Evolutionary conservation across 2,113 vertebrate genomes (phyloP).

Genomic region (Pholis gunnellus): DNA sequence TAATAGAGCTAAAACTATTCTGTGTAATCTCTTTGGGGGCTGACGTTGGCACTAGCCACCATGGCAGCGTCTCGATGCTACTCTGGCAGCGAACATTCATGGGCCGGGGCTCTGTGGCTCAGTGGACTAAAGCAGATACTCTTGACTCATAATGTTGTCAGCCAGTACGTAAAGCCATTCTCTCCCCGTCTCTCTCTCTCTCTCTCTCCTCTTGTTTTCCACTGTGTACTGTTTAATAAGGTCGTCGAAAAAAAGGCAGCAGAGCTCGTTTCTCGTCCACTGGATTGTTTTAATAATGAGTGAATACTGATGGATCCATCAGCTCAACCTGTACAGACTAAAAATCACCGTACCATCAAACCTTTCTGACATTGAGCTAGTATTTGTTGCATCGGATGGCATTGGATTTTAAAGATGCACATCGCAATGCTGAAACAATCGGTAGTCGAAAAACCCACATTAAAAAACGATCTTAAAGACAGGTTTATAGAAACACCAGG

Average conservation of each 20-base stretch:
- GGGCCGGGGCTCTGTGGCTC: constrained; percentile 65
- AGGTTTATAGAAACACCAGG: neutral
- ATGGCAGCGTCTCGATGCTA: constrained; percentile 53
- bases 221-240: constrained; percentile 42
- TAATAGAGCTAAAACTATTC: constrained; percentile 72
- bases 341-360: constrained; percentile 26
- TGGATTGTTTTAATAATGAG: constrained; percentile 51
- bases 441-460: too few species aligned
- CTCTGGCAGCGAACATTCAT: constrained; percentile 73
- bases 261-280: constrained; percentile 25
- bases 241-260: constrained; percentile 13
- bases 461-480: neutral
- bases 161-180: constrained; percentile 62
- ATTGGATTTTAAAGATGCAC: neutral
- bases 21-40: constrained; percentile 68
- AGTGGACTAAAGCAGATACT: constrained; percentile 73
- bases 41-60: constrained; percentile 61
- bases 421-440: neutral
- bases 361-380: neutral
- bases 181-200: constrained; percentile 24
- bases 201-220: constrained; percentile 39
- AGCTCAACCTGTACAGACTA: neutral
- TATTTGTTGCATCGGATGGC: neutral
- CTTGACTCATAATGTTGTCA: constrained; percentile 74
- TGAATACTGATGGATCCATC: constrained; percentile 27